These are phyloP conservation scores for Hemibagrus guttatus DNA, from an alignment of 2,797 vertebrate genomes.

Conservation along the genomic window DNA sequence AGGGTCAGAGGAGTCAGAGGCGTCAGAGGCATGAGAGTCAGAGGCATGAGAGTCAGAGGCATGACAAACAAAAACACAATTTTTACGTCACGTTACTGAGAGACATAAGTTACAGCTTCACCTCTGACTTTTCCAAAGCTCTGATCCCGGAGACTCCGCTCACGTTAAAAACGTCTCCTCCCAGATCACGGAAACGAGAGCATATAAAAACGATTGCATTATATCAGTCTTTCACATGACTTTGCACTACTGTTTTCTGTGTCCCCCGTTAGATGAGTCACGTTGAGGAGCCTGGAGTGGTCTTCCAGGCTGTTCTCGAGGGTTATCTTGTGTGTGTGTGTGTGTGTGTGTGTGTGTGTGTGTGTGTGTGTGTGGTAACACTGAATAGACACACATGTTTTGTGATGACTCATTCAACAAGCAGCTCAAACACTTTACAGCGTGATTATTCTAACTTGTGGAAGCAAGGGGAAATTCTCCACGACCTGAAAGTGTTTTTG, in stretches of 20 bases:
- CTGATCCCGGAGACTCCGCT: background rate
- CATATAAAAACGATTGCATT: too few species aligned
- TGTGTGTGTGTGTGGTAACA: background rate
- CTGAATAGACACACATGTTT: background rate
- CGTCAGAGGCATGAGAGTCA: too few species aligned
- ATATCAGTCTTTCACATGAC: background rate
- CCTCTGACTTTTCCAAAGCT: background rate
- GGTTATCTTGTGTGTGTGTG: background rate
- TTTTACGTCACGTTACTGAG: background rate
- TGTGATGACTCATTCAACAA: slow-evolving; percentile 16
- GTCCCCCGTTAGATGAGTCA: slow-evolving; percentile 25
- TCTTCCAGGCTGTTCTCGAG: background rate
- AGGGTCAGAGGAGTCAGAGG: too few species aligned
- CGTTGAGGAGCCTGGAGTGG: background rate
- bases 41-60: too few species aligned
- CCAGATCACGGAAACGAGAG: background rate
- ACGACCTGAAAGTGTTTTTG: slow-evolving; percentile 25
- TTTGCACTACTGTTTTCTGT: background rate
- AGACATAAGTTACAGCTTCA: too few species aligned
- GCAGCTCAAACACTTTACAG: background rate
- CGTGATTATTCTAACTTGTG: background rate
- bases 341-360: too few species aligned
- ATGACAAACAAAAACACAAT: background rate
- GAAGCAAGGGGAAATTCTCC: background rate
- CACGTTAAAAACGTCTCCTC: background rate